Evolutionary conservation across 2,797 vertebrate genomes (phyloP).

Genomic region (Furcifer pardalis): DNA sequence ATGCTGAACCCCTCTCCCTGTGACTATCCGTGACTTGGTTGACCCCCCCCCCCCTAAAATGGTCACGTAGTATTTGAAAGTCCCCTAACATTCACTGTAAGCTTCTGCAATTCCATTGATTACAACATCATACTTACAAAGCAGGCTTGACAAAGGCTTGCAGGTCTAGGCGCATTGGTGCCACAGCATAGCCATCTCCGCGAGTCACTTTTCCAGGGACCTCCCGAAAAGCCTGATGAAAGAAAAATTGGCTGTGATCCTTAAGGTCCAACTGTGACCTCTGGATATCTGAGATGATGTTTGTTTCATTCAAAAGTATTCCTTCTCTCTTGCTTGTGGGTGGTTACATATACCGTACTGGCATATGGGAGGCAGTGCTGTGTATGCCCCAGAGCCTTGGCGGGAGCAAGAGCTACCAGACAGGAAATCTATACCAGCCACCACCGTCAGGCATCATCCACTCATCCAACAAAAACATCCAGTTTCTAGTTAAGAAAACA

Average conservation of each 20-base stretch:
- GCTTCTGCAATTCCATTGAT: not conserved
- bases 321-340: too few relatives aligned
- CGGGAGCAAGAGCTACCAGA: not conserved
- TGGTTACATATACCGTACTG: too few relatives aligned
- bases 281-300: not conserved
- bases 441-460: not conserved
- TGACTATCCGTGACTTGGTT: too few relatives aligned
- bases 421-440: not conserved
- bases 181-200: constrained; percentile 75
- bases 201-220: constrained; percentile 81
- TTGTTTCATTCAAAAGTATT: not conserved
- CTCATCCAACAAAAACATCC: not conserved
- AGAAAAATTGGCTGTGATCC: not conserved
- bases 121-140: constrained; percentile 71
- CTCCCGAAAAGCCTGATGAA: constrained; percentile 71
- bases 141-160: constrained; percentile 78
- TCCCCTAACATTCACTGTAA: too few relatives aligned
- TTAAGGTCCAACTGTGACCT: too few relatives aligned
- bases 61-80: too few relatives aligned
- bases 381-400: too few relatives aligned
- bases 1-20: too few relatives aligned
- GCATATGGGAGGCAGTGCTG: not conserved
- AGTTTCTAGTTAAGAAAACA: not conserved
- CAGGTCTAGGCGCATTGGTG: constrained; percentile 82
- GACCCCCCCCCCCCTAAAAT: too few relatives aligned